phyloP scores from a whole-genome alignment of 2,888 invertebrate species.

The Chorisops tibialis region DNA sequence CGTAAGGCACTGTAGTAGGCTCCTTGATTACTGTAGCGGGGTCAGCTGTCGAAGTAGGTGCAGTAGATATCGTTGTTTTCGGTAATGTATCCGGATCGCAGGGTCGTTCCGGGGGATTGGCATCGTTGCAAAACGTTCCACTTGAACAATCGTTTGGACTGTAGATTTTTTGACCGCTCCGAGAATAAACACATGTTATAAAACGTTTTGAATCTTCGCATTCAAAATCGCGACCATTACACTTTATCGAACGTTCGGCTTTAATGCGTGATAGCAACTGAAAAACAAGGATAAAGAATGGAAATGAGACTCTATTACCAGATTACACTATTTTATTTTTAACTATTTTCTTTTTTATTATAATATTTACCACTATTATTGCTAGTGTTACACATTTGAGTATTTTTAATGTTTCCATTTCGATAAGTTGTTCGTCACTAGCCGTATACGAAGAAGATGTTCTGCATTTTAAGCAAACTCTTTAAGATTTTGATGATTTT shows the following conservation, averaged over 20 bases:
- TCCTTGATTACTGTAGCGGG: constrained; percentile 14
- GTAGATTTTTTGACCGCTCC: constrained; percentile 47
- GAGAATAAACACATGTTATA: constrained; percentile 55
- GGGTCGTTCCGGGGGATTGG: constrained; percentile 50
- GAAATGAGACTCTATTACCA: no score
- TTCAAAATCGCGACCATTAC: constrained; percentile 54
- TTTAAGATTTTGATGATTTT: no score
- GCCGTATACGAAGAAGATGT: not conserved
- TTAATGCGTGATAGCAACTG: constrained; percentile 12
- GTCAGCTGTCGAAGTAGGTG: constrained; percentile 29
- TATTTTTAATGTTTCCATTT: constrained; percentile 32
- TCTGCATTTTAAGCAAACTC: no score
- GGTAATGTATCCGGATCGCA: constrained; percentile 48
- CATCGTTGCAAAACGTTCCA: constrained; percentile 49
- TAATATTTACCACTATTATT: constrained; percentile 26
- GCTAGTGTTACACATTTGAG: constrained; percentile 2
- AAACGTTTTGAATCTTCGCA: constrained; percentile 55
- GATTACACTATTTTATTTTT: constrained; percentile 1
- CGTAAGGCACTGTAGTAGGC: constrained; percentile 1
- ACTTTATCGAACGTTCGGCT: constrained; percentile 39
- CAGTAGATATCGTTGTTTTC: constrained; percentile 36
- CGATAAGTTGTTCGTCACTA: constrained; percentile 35
- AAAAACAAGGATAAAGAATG: not conserved
- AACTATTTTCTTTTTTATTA: no score
- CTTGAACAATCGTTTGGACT: not conserved